These are phyloP conservation scores for Danio aesculapii DNA, from an alignment of 2,797 vertebrate species.

Conservation along the genomic window DNA sequence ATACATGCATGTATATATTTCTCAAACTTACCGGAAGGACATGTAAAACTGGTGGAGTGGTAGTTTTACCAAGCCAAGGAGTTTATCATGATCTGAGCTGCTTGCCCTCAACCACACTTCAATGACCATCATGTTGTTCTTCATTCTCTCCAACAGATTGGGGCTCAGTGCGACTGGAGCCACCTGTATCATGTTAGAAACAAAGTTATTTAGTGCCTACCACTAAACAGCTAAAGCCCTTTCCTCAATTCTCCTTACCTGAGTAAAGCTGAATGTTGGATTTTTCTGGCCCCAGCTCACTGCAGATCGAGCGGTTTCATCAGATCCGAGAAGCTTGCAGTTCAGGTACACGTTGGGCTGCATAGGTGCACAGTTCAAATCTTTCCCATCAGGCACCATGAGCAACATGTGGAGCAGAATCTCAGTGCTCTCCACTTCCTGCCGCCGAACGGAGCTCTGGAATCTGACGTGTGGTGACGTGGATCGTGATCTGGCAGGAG, in stretches of 20 bases:
- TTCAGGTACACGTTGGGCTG: slow-evolving; percentile 89
- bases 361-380: slow-evolving; percentile 73
- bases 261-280: slow-evolving; percentile 88
- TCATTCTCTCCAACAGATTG: slow-evolving; percentile 88
- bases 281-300: slow-evolving; percentile 86
- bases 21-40: slow-evolving; percentile 88
- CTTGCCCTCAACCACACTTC: slow-evolving; percentile 92
- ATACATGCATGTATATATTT: neutral
- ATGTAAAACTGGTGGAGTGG: slow-evolving; percentile 97
- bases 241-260: slow-evolving; percentile 74
- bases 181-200: slow-evolving; percentile 76
- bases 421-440: slow-evolving; percentile 67
- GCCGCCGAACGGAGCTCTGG: slow-evolving; percentile 26
- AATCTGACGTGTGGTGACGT: slow-evolving; percentile 37
- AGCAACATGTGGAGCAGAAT: slow-evolving; percentile 87
- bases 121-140: slow-evolving; percentile 94
- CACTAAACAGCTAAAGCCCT: no score
- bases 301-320: slow-evolving; percentile 84
- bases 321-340: slow-evolving; percentile 90
- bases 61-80: slow-evolving; percentile 92
- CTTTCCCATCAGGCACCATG: slow-evolving; percentile 91
- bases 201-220: neutral
- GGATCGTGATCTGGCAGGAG: neutral
- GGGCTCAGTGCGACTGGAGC: slow-evolving; percentile 86
- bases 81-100: slow-evolving; percentile 79